A percentile compares a stretch with the other conserved stretches of the same genome.
These are phyloP conservation scores for Hemichromis elongatus DNA, from an alignment of 2,113 vertebrate species.

Conservation along the genomic window DNA sequence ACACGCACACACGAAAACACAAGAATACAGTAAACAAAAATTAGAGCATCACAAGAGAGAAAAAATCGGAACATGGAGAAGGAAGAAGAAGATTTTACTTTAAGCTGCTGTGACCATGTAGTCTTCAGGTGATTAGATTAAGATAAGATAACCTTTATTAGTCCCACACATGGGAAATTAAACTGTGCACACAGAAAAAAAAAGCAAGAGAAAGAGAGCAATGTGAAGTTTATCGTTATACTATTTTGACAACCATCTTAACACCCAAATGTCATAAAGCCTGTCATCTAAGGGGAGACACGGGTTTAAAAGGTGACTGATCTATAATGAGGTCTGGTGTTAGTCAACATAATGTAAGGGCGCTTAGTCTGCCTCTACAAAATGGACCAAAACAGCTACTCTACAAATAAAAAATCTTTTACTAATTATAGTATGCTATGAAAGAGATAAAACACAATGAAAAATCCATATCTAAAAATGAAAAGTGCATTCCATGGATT, in stretches of 20 bases:
- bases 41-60: constrained; percentile 48
- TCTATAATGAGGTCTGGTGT: background rate
- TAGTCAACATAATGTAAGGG: background rate
- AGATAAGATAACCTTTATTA: too few relatives aligned
- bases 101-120: constrained; percentile 22
- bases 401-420: background rate
- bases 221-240: background rate
- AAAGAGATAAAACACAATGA: background rate
- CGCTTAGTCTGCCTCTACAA: background rate
- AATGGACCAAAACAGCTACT: background rate
- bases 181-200: background rate
- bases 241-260: background rate
- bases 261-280: background rate
- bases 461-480: background rate
- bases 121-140: constrained; percentile 32
- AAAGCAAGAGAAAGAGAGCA: background rate
- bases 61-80: background rate
- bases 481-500: background rate
- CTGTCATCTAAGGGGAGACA: background rate
- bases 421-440: background rate
- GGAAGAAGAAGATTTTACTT: constrained; percentile 35
- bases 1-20: constrained; percentile 1
- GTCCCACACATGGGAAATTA: too few relatives aligned
- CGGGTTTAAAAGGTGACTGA: background rate
- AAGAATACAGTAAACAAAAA: constrained; percentile 21